phyloP scores from a whole-genome alignment of 1,140 invertebrate genomes.

The Bombus fervidus region DNA sequence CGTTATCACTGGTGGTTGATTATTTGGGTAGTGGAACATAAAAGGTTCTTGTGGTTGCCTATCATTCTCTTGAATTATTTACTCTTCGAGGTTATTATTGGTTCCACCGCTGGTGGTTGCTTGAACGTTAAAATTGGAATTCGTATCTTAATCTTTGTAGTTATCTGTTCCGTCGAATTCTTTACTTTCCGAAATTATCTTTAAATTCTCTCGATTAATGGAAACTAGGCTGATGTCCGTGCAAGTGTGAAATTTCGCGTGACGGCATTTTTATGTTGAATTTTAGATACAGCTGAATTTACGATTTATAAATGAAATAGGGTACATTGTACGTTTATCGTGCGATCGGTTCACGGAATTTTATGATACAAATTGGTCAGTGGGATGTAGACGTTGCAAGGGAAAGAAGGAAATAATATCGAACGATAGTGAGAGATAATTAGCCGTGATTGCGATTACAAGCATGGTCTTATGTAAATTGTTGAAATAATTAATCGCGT shows the following conservation, averaged over 20 bases:
- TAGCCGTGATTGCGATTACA: constrained; percentile 18
- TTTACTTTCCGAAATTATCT: too few species aligned
- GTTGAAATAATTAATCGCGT: constrained; percentile 27
- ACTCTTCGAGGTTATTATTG: too few species aligned
- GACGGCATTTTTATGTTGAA: too few species aligned
- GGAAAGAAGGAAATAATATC: not conserved
- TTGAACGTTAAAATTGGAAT: too few species aligned
- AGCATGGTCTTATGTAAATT: constrained; percentile 25
- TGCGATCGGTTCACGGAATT: not conserved
- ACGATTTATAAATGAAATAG: not conserved
- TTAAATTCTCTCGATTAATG: not conserved
- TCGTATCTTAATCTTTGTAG: too few species aligned
- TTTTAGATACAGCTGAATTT: not conserved
- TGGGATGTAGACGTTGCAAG: not conserved
- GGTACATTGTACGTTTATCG: not conserved
- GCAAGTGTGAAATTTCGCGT: not conserved
- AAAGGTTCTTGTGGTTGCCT: too few species aligned
- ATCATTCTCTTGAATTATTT: too few species aligned
- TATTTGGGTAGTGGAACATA: too few species aligned
- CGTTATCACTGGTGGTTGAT: too few species aligned
- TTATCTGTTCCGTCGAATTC: too few species aligned
- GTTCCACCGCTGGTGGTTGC: too few species aligned
- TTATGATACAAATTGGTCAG: not conserved
- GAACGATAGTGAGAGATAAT: constrained; percentile 23
- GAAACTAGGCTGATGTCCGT: not conserved